phyloP scores from a whole-genome alignment of 2,113 vertebrate genomes.

The Anarrhichthys ocellatus region DNA sequence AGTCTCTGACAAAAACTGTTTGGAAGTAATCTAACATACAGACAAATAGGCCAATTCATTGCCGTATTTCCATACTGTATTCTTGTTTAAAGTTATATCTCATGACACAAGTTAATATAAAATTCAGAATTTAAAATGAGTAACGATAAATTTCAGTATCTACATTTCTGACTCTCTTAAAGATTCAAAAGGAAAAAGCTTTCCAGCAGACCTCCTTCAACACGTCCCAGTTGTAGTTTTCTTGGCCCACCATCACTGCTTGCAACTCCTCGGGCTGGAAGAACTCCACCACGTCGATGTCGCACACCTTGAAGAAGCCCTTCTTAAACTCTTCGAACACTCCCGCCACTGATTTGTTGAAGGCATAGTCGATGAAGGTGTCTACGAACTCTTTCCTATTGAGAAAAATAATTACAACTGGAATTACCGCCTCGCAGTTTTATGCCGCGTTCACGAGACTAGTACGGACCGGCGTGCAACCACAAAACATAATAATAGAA shows the following conservation, averaged over 20 bases:
- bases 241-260: constrained; percentile 81
- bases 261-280: constrained; percentile 88
- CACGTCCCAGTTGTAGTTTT: constrained; percentile 85
- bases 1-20: background rate
- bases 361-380: constrained; percentile 81
- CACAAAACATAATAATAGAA: too few species aligned
- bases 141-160: too few species aligned
- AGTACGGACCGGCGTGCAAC: too few species aligned
- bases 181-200: background rate
- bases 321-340: constrained; percentile 85
- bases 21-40: background rate
- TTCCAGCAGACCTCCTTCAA: constrained; percentile 82
- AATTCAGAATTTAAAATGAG: background rate
- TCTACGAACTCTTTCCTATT: constrained; percentile 83
- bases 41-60: background rate
- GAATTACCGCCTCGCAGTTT: background rate
- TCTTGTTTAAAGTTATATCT: background rate
- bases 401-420: background rate
- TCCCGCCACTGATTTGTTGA: constrained; percentile 85
- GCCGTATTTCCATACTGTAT: background rate
- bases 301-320: constrained; percentile 88
- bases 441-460: background rate
- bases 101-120: background rate
- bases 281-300: constrained; percentile 77
- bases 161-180: background rate